These are phyloP conservation scores for Cinclus mexicanus DNA, from an alignment of 2,113 vertebrate genomes.

Conservation along the genomic window DNA sequence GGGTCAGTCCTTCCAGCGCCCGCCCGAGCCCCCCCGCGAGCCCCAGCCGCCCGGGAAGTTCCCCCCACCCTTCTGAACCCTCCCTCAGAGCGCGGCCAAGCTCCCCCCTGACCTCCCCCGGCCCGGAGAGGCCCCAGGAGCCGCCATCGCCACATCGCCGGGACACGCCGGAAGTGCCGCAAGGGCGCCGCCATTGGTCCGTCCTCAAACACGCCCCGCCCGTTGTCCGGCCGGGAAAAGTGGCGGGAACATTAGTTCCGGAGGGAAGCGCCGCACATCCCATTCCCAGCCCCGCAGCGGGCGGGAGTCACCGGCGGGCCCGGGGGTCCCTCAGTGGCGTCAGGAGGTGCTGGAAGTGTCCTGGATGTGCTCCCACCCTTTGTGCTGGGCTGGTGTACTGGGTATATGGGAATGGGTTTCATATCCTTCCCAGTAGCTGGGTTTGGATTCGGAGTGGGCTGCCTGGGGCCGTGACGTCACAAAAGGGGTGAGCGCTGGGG, in stretches of 20 bases:
- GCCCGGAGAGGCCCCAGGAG: neutral
- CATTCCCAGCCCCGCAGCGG: neutral
- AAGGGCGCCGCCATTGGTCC: neutral
- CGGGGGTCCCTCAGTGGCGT: neutral
- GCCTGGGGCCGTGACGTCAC: neutral
- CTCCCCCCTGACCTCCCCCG: neutral
- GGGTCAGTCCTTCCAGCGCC: neutral
- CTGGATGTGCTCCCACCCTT: neutral
- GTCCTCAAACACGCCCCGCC: neutral
- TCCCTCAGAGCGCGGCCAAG: neutral
- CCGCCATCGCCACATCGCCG: neutral
- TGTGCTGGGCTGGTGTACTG: no score
- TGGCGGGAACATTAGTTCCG: neutral
- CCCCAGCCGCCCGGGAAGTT: no score
- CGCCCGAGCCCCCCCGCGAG: no score
- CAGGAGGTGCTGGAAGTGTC: neutral
- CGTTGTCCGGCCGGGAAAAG: neutral
- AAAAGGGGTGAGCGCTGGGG: no score
- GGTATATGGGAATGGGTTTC: no score
- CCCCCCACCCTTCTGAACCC: accelerated
- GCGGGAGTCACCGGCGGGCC: neutral
- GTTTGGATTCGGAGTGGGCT: neutral
- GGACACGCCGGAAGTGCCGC: neutral
- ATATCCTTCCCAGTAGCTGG: neutral
- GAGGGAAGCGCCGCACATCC: neutral